Evolutionary conservation across 2,888 invertebrate species (phyloP), one percentile per base, ranked within the genome.

Genomic region (Heterodera filipjevi): DNA sequence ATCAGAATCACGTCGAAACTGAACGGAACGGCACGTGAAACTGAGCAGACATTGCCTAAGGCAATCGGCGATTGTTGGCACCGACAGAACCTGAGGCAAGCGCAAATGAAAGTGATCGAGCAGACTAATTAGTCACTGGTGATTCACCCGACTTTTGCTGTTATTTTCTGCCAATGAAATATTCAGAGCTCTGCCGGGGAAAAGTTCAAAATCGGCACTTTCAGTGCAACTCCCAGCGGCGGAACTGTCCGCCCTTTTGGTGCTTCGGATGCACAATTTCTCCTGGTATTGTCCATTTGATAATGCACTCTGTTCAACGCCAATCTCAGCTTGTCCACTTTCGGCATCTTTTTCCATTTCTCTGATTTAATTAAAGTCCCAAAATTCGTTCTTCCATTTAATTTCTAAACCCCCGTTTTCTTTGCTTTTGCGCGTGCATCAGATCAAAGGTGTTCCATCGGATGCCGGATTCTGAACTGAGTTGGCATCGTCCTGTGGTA

Each of bases 211-310:
- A 66, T 84, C 84, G 6, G 85, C 84, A 44, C 87, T 68, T 68
- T 68, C 32, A 12, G 68, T 22, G 35, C 68, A 72, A 3, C 12
- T 71, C 27, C 35, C 72, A 3, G 14, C 32, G n/a, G n/a, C 14
- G 22, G 44, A 77, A 83, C 80, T 22, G 85, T 86, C 84, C 59
- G 1, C 22, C 59, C 8, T 27, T n/a, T 59, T 12, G 59, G 27
- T 59, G 59, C 27, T n/a, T 74, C 81, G 77, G n/a, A 88, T 77
- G 73, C 88, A 88, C 71, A 82, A 81, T 79, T 88, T 88, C 76
- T 88, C 88, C 70, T 82, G 84, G 80, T 88, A 88, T 44, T 87
- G 83, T 35, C 86, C 87, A 33, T 81, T 81, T 32, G 82, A 82
- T 27, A 86, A 83, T 12, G 86, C 83, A 19, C 83, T 83, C 74